Evolutionary conservation across 2,797 vertebrate genomes (phyloP), one percentile per base, ranked within the genome.

Genomic region (Buphagus erythrorhynchus): DNA sequence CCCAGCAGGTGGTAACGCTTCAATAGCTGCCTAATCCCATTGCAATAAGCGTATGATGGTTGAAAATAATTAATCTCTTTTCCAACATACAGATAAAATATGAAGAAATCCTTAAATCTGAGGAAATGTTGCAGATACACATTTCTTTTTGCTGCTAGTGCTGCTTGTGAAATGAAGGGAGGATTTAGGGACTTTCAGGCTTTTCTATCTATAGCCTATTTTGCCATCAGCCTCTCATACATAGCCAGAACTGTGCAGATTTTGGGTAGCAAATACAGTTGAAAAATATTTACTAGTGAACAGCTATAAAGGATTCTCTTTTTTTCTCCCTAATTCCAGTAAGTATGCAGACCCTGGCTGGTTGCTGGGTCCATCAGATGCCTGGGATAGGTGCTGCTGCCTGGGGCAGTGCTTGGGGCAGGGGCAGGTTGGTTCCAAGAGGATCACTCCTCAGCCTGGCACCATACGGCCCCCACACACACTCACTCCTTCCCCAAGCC

Each of bases 61-160:
- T 77, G 75, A 81, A 95, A 94, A 86, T 93, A 82, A 95, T 96
- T 90, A 92, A 86, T 96, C 69, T 88, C 43, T 72, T 95, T 84
- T 66, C 58, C 72, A 33, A 42, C n/a, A 4, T 48, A 71, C 36
- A 75, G 81, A 86, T 84, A 90, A 83, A 84, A 42, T 87, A 75
- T 28, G 14, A 46, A 66, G 29, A 79, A 46, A 66, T n/a, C 36
- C 33, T 42, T 67, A 62, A 71, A 75, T 81, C 83, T 66, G 36
- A 3, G 2, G 65, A 82, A 86, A 65, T 54, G 16, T 57, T 88
- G 58, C 49, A 86, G 68, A 62, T 78, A 85, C 11, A 28, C 20
- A 5, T 54, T 92, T 88, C 10, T 78, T 81, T 66, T 55, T 90
- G 74, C 66, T 76, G 20, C 62, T 78, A 3, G 5, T 68, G 79